Evolutionary conservation across 2,113 vertebrate genomes (phyloP).

Genomic region (Tragelaphus scriptus): DNA sequence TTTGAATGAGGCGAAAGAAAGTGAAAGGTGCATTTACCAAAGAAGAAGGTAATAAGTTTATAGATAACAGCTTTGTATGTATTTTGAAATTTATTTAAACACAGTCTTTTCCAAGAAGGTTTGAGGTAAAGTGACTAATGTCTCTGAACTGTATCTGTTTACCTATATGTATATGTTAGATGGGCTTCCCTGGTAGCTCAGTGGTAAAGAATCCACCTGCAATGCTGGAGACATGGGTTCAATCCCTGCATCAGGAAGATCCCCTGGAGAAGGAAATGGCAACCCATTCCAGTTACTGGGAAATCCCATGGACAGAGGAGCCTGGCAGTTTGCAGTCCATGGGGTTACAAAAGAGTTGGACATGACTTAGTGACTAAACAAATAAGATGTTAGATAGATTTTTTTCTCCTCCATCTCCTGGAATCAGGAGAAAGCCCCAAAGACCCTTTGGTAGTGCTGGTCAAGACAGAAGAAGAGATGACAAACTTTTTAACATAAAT

Average conservation of each 20-base stretch:
- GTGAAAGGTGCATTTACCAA: not conserved
- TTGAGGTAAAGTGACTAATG: not conserved
- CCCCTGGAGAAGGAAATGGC: not conserved
- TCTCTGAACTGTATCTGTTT: not conserved
- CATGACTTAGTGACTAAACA: not conserved
- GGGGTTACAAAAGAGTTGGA: not conserved
- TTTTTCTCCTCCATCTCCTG: not conserved
- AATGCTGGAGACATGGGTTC: not conserved
- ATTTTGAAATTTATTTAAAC: constrained; percentile 12
- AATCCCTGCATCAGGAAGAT: not conserved
- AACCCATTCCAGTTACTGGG: not conserved
- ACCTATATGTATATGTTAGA: not conserved
- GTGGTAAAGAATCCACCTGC: not conserved
- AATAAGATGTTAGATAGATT: not conserved
- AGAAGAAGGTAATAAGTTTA: not conserved
- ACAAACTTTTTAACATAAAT: not conserved
- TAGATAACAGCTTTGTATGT: not conserved
- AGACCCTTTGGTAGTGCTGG: not conserved
- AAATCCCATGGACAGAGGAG: not conserved
- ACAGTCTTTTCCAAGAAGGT: not conserved
- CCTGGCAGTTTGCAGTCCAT: not conserved
- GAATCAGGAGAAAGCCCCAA: not conserved
- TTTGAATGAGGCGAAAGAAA: constrained; percentile 6
- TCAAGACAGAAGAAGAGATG: not conserved
- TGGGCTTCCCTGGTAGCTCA: not conserved